Percentiles rank a stretch among this genome's conserved stretches.
phyloP scores from a whole-genome alignment of 2,113 vertebrate genomes.

The Cephalopterus ornatus region DNA sequence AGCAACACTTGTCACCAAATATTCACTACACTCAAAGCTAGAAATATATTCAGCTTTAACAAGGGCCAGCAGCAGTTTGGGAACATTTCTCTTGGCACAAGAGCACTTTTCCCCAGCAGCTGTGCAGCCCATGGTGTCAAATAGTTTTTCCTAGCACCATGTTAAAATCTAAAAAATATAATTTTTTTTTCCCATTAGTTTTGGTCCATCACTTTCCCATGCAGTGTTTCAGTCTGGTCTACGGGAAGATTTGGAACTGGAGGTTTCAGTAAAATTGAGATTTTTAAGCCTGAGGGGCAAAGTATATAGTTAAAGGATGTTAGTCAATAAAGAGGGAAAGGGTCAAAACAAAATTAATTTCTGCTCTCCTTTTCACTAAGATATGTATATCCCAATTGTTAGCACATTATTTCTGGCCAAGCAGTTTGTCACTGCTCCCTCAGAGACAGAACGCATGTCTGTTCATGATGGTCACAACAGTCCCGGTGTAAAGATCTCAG shows the following conservation, averaged over 20 bases:
- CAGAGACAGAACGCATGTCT: neutral
- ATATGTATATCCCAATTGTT: neutral
- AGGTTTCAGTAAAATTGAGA: neutral
- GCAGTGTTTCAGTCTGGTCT: neutral
- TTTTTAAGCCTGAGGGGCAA: neutral
- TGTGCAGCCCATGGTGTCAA: neutral
- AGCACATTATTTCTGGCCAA: neutral
- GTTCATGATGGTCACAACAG: neutral
- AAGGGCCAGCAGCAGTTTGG: neutral
- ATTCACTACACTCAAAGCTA: conserved; percentile 4
- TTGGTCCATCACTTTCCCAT: neutral
- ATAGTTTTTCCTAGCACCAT: conserved; percentile 20
- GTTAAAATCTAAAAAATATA: neutral
- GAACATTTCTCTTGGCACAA: conserved; percentile 19
- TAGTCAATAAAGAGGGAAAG: neutral
- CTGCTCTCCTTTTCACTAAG: neutral
- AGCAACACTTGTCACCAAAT: conserved; percentile 45
- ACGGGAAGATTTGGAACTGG: neutral
- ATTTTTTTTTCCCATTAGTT: neutral
- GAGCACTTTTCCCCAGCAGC: neutral
- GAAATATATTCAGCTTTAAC: conserved; percentile 14
- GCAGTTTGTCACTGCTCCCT: neutral
- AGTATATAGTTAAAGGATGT: neutral
- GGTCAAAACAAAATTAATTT: neutral
- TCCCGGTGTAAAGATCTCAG: neutral